A percentile compares a stretch with the other conserved stretches of the same genome.
phyloP scores from a whole-genome alignment of 2,113 vertebrate species.

The Macaca nemestrina region DNA sequence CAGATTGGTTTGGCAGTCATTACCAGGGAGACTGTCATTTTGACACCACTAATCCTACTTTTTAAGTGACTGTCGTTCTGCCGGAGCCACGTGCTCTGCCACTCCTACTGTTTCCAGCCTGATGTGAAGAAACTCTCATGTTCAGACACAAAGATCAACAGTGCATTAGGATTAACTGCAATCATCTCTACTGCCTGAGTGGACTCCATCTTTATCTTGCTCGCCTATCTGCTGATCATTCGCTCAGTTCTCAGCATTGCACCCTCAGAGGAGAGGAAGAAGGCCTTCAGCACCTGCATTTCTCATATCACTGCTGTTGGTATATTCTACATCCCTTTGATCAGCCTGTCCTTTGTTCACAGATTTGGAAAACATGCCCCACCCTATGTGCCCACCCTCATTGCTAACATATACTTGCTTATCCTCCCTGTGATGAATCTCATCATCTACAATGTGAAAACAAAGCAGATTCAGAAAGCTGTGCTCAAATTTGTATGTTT shows the following conservation, averaged over 20 bases:
- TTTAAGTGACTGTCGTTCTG: constrained; percentile 80
- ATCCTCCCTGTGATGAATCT: constrained; percentile 62
- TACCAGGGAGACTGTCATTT: constrained; percentile 64
- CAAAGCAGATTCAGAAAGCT: constrained; percentile 64
- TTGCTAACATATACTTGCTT: constrained; percentile 73
- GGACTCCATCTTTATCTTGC: constrained; percentile 81
- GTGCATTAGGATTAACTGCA: constrained; percentile 76
- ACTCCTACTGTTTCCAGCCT: constrained; percentile 84
- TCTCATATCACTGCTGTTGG: constrained; percentile 81
- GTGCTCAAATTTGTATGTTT: neutral
- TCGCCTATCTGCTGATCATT: constrained; percentile 84
- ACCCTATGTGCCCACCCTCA: constrained; percentile 67
- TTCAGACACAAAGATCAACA: constrained; percentile 78
- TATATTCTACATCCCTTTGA: constrained; percentile 83
- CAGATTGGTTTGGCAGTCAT: constrained; percentile 78
- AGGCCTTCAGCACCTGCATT: constrained; percentile 78
- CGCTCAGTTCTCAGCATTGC: constrained; percentile 67
- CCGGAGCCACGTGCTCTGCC: constrained; percentile 61
- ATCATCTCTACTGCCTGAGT: constrained; percentile 77
- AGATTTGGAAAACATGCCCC: constrained; percentile 72
- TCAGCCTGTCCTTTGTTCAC: constrained; percentile 80
- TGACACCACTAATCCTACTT: constrained; percentile 76
- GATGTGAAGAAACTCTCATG: constrained; percentile 83
- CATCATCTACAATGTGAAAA: constrained; percentile 68
- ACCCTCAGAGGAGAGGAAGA: constrained; percentile 72